A percentile compares a stretch with the other conserved stretches of the same genome.
phyloP scores from a whole-genome alignment of 2,113 vertebrate species.

The Glaucidium brasilianum region DNA sequence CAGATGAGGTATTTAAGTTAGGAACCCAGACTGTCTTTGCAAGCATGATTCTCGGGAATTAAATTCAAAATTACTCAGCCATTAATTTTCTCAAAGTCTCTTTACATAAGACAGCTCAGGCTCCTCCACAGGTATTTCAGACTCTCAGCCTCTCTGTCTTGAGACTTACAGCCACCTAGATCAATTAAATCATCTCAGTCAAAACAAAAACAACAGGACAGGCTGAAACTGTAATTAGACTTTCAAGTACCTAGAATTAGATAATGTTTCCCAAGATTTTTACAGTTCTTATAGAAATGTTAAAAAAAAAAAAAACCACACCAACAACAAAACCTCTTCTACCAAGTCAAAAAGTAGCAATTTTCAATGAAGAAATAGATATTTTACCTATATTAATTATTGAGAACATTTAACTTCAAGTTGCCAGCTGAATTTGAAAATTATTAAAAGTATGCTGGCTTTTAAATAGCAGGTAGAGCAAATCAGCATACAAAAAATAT shows the following conservation, averaged over 20 bases:
- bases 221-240: neutral
- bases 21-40: neutral
- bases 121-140: neutral
- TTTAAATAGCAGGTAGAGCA: neutral
- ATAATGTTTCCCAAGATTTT: neutral
- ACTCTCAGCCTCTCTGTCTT: neutral
- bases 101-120: neutral
- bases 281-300: neutral
- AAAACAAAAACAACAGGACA: neutral
- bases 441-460: neutral
- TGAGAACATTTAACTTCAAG: neutral
- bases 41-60: neutral
- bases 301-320: neutral
- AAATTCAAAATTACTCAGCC: neutral
- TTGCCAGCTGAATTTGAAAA: neutral
- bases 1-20: neutral
- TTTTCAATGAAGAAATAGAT: neutral
- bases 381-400: neutral
- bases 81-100: neutral
- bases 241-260: neutral
- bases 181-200: neutral
- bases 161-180: neutral
- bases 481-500: neutral
- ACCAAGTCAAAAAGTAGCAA: neutral
- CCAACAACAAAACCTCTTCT: fast-evolving